Evolutionary conservation across 2,888 invertebrate species (phyloP).

Genomic region (Xestoiulus laeticollis): DNA sequence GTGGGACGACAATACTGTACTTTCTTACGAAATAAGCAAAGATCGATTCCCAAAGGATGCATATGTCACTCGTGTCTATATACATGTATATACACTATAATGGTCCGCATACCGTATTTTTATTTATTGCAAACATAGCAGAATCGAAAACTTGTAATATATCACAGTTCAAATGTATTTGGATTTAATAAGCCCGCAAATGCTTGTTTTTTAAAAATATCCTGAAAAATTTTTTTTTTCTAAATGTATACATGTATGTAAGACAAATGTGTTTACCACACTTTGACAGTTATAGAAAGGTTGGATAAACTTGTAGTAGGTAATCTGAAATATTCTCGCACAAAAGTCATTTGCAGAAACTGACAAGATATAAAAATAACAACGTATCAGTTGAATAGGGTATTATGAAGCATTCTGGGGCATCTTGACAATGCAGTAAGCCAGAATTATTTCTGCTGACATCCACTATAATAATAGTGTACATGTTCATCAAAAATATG

Average conservation of each 20-base stretch:
- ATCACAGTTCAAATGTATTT: background rate
- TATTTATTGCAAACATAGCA: constrained; percentile 7
- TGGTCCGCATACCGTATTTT: background rate
- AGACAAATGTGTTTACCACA: constrained; percentile 19
- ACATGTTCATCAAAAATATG: background rate
- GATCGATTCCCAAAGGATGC: background rate
- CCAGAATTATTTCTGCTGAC: background rate
- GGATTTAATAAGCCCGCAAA: constrained; percentile 1
- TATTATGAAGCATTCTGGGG: background rate
- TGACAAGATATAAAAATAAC: background rate
- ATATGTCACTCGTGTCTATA: background rate
- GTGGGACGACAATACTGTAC: background rate
- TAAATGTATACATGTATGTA: background rate
- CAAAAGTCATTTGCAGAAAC: constrained; percentile 19
- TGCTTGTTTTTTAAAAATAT: background rate
- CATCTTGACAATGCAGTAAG: background rate
- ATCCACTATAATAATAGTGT: background rate
- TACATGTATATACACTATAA: no score
- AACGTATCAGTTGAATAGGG: background rate
- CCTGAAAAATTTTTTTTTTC: background rate
- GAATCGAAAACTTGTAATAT: background rate
- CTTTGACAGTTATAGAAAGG: background rate
- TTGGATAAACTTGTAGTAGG: background rate
- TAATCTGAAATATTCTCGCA: background rate
- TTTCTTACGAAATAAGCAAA: background rate